Conservation (phyloP, 2,888 invertebrate genomes). For the Allygus modestus region DNA sequence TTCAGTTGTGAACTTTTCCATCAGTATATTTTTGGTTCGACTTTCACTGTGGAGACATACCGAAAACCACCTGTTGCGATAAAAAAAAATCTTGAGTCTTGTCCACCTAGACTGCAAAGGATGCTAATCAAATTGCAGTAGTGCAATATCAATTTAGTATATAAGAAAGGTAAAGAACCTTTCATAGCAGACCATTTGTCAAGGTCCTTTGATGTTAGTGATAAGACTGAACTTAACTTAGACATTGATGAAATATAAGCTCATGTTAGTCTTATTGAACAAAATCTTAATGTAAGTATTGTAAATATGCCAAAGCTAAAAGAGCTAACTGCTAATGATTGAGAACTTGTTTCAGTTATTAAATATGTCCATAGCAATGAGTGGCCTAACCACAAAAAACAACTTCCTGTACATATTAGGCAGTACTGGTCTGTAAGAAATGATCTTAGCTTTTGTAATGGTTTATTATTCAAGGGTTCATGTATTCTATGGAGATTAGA, state of each 20-base stretch:
- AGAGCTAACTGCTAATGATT: conserved; percentile 4
- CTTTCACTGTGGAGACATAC: conserved; percentile 61
- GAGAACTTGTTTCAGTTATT: not conserved
- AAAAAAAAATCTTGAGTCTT: conserved; percentile 23
- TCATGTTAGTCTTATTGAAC: not conserved
- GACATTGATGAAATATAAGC: conserved; percentile 27
- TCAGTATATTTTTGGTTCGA: conserved; percentile 36
- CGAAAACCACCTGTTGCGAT: conserved; percentile 61
- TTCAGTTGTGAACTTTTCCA: conserved; percentile 47
- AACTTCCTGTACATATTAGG: not conserved
- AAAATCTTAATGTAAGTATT: conserved; percentile 30
- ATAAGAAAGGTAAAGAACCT: conserved; percentile 44
- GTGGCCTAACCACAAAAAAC: conserved; percentile 34
- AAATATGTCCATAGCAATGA: not conserved
- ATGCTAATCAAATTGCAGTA: conserved; percentile 15
- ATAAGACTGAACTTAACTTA: not conserved
- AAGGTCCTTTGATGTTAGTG: not conserved
- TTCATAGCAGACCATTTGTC: conserved; percentile 41
- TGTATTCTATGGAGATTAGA: conserved; percentile 39
- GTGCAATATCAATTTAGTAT: conserved; percentile 21
- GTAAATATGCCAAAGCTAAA: conserved; percentile 3
- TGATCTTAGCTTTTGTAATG: conserved; percentile 21
- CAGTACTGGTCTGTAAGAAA: conserved; percentile 44
- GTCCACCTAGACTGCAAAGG: conserved; percentile 27
- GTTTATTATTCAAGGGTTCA: conserved; percentile 47